Evolutionary conservation across 37 sponge, comb jelly and placozoan species (phyloP), one percentile per base, ranked within the genome.

Genomic region (Cladorhizidae sp.): DNA sequence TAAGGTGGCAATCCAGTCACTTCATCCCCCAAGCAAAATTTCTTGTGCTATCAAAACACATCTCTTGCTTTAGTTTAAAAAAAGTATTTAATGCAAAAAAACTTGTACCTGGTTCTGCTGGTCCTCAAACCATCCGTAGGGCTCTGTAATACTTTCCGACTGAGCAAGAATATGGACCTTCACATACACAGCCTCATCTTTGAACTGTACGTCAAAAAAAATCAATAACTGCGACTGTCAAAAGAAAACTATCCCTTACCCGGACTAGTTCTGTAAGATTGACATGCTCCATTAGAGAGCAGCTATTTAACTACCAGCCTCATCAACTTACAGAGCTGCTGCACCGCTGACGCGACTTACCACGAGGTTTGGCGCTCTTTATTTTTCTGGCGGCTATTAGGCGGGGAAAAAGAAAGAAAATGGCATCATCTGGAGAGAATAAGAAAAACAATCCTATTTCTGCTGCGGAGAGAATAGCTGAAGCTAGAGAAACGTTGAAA

Each of bases 401-500:
- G n/a, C n/a, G n/a, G n/a, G n/a, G n/a, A n/a, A n/a, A n/a, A n/a
- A 39, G 28, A 31, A 40, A 43, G 25, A 84, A 55, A 69, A 58
- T 58, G 59, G 59, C 59, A 14, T 58, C 59, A 3, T 26, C 23
- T 3, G 26, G 26, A 5, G 57, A 26, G 62, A 45, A 50, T 21
- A 54, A 50, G 18, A 69, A 28, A 17, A 70, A 22, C 32, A 81
- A 17, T 40, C 29, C 84, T 26, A 36, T 67, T 40, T 23, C 72
- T 26, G 68, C 85, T 45, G 11, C 73, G 26, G 64, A 82, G 75
- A 56, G 62, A 40, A 35, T 91, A 0, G 59, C 83, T 18, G 91
- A 91, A 73, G 91, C 73, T 20, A 76, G 86, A 55, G 91, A 91
- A 22, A 79, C 91, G 26, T 57, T 91, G 75, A 86, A 86, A 82